Evolutionary conservation across 2,113 vertebrate species (phyloP).

Genomic region (Leiothrix lutea): DNA sequence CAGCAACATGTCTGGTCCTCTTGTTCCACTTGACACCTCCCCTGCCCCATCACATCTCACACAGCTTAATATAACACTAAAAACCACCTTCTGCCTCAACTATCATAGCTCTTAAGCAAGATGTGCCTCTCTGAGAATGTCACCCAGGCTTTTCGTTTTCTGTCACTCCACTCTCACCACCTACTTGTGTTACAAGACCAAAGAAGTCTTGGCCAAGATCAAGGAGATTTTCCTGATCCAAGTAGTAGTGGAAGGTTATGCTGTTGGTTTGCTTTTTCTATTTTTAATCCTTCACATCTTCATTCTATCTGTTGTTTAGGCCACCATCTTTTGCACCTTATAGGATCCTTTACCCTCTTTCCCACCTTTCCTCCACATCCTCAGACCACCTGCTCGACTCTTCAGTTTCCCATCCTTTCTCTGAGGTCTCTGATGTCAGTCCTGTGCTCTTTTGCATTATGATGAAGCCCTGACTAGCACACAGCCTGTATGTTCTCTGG

Average conservation of each 20-base stretch:
- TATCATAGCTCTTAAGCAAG: background rate
- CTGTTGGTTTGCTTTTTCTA: background rate
- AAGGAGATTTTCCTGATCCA: background rate
- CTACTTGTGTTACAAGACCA: background rate
- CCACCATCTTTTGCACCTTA: background rate
- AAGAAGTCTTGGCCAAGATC: background rate
- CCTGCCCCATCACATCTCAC: background rate
- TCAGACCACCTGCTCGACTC: background rate
- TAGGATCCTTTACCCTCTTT: background rate
- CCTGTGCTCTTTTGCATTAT: background rate
- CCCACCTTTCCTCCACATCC: background rate
- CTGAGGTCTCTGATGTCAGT: fast-evolving
- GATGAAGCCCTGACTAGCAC: background rate
- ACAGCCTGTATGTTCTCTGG: background rate
- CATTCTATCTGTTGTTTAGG: background rate
- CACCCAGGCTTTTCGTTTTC: background rate
- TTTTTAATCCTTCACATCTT: background rate
- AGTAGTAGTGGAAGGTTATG: background rate
- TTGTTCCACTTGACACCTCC: background rate
- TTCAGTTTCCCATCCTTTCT: background rate
- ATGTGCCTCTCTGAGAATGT: background rate
- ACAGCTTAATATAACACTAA: background rate
- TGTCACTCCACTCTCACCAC: background rate
- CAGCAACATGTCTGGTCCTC: background rate
- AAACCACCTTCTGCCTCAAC: background rate